Conservation (phyloP, 2,888 invertebrate species). For the Troilus luridus region DNA sequence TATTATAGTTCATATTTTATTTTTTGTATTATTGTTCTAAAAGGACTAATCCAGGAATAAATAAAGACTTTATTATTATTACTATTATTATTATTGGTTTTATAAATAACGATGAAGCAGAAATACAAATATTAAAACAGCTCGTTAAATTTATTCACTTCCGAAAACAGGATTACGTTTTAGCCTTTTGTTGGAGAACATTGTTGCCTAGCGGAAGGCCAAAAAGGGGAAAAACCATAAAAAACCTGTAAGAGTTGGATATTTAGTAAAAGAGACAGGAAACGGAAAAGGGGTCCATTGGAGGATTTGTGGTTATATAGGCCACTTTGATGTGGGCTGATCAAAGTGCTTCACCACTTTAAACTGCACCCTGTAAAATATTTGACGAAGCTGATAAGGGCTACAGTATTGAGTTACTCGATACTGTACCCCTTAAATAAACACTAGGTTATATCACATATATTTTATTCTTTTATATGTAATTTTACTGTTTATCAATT, state of each 20-base stretch:
- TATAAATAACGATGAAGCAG: neutral
- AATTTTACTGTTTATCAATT: neutral
- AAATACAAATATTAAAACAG: neutral
- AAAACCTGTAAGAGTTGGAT: neutral
- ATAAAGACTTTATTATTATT: too few relatives aligned
- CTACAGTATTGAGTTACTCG: neutral
- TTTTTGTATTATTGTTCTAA: too few relatives aligned
- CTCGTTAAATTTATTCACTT: neutral
- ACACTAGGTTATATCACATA: neutral
- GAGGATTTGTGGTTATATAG: slow-evolving; percentile 23
- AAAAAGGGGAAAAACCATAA: neutral
- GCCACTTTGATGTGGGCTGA: slow-evolving; percentile 41
- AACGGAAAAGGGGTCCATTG: neutral
- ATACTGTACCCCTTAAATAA: neutral
- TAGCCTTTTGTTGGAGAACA: neutral
- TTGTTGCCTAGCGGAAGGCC: neutral
- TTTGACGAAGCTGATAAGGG: neutral
- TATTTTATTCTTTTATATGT: neutral
- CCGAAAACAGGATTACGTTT: neutral
- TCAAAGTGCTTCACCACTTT: neutral
- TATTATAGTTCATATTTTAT: too few relatives aligned
- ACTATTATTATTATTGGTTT: too few relatives aligned
- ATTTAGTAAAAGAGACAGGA: slow-evolving; percentile 19
- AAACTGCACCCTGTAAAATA: slow-evolving; percentile 23
- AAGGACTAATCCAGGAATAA: too few relatives aligned